Evolutionary conservation across 2,797 vertebrate species (phyloP).

Genomic region (Valencia hispanica): DNA sequence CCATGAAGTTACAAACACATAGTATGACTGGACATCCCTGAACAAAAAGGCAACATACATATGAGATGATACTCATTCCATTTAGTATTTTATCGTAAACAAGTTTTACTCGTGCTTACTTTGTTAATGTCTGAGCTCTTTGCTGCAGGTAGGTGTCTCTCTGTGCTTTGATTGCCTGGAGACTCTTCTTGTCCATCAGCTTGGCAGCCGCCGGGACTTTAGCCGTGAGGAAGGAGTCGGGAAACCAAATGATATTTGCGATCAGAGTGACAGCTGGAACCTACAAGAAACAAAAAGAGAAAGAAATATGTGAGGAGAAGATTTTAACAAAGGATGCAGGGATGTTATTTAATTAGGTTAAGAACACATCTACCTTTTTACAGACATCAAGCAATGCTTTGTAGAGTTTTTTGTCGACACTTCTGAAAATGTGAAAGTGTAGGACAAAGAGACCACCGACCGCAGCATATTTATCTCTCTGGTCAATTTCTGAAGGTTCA

Average conservation of each 20-base stretch:
- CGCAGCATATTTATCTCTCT: conserved; percentile 94
- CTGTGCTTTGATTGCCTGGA: conserved; percentile 86
- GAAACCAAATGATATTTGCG: conserved; percentile 97
- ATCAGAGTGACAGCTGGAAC: conserved; percentile 94
- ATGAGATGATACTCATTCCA: background rate
- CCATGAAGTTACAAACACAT: conserved; percentile 97
- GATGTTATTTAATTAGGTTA: background rate
- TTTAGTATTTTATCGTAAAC: background rate
- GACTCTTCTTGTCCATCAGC: conserved; percentile 93
- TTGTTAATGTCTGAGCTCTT: conserved; percentile 90
- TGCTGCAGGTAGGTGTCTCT: conserved; percentile 92
- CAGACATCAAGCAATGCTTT: conserved; percentile 93
- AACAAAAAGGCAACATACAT: background rate
- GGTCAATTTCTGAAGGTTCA: conserved; percentile 97
- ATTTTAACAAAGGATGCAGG: background rate
- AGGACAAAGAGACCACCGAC: conserved; percentile 93
- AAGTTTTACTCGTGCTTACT: conserved; percentile 67
- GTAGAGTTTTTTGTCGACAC: conserved; percentile 95
- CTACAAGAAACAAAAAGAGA: conserved; percentile 64
- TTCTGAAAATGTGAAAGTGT: conserved; percentile 97
- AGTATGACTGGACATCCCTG: conserved; percentile 98
- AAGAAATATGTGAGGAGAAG: background rate
- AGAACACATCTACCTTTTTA: conserved; percentile 87
- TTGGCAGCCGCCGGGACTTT: conserved; percentile 94
- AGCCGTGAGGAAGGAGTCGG: conserved; percentile 89